Conservation (phyloP, 1,140 invertebrate species). For the Brachionus paranguensis region DNA sequence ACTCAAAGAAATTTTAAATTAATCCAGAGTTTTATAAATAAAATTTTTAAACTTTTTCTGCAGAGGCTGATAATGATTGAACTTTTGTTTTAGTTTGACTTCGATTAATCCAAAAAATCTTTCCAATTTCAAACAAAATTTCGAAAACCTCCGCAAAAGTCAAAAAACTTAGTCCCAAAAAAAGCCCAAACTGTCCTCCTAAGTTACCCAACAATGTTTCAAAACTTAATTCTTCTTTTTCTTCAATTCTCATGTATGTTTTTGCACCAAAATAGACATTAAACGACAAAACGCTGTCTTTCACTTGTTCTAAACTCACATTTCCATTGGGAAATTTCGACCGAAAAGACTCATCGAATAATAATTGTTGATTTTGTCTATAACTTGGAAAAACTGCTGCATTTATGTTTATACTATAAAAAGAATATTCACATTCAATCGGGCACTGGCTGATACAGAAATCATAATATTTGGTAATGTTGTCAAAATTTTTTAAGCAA, state of each 20-base stretch:
- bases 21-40: too few species aligned
- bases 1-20: too few species aligned
- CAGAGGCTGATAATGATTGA: too few species aligned
- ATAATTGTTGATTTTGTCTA: not conserved
- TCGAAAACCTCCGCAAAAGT: conserved; percentile 13
- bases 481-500: not conserved
- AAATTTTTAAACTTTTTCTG: too few species aligned
- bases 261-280: conserved; percentile 7
- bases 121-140: not conserved
- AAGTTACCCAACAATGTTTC: not conserved
- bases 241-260: not conserved
- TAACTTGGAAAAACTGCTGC: not conserved
- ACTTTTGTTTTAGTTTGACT: not conserved
- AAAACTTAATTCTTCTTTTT: not conserved
- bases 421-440: not conserved
- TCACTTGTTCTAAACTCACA: not conserved
- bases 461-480: not conserved
- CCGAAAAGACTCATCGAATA: not conserved
- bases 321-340: not conserved
- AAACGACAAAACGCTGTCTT: not conserved
- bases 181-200: conserved; percentile 15
- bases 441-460: not conserved
- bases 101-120: not conserved
- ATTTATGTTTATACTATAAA: not conserved
- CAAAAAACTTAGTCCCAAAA: conserved; percentile 36